Base-by-base conservation (phyloP, 2,888 invertebrate genomes). In the Myathropa florea region DNA sequence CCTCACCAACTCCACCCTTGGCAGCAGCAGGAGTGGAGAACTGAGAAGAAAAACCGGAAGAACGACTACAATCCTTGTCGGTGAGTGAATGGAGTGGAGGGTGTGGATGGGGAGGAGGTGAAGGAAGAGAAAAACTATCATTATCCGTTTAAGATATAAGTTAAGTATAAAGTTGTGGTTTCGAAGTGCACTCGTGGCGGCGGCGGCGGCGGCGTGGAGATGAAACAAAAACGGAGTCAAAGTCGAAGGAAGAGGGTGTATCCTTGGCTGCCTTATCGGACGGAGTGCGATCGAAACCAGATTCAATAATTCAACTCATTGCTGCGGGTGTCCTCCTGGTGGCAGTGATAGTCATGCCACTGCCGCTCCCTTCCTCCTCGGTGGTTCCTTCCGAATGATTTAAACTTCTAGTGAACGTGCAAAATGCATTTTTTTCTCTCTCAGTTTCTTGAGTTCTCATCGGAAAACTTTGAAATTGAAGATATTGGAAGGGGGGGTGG, bases 81-180 rank as follows among this genome's bases (percentile, higher is more conserved):
- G 39, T 39, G 39, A 39, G 39, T n/a, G 39, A 39, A 39, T 39
- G n/a, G n/a, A 39, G 46, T 18, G 6, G 46, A 6, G 46, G 9
- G 9, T 0, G 7, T 1, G 18, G 3, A n/a, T n/a, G n/a, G 7
- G 18, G 6, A n/a, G 46, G 36, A 3, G 36, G 3, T 39, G 36
- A 1, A 18, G n/a, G 46, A 33, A 64, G 24, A 39, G 59, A 75
- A 79, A 86, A 86, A 86, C 86, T 86, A 79, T 86, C 83, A 83
- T 83, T 86, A 86, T 86, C 83, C 86, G 83, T 86, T 86, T 86
- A 86, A 82, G 82, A 85, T 85, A 85, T 85, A 85, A 86, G 83
- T 83, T 78, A 75, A 86, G 83, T 86, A 83, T 79, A 71, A 71
- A 79, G 78, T 83, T 83, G 75, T 83, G 83, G 86, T 67, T 83